phyloP scores from a whole-genome alignment of 2,113 vertebrate genomes.

The Gulo gulo region DNA sequence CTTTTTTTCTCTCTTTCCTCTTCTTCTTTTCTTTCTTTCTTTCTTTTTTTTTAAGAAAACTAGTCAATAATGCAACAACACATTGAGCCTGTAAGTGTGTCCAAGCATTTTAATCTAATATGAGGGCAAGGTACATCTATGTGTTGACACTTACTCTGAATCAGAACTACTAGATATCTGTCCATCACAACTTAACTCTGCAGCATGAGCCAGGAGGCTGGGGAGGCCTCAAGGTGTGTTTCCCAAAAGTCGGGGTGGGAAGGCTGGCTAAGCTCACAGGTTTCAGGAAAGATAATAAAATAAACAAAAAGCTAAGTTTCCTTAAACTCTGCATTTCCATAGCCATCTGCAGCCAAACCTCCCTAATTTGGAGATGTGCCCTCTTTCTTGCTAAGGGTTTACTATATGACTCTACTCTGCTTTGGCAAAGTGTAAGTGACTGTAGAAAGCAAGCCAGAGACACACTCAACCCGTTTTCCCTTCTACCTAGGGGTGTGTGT shows the following conservation, averaged over 20 bases:
- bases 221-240: neutral
- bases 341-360: neutral
- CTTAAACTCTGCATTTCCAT: neutral
- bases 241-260: neutral
- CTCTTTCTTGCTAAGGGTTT: neutral
- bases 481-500: neutral
- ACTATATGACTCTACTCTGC: neutral
- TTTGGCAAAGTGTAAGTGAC: neutral
- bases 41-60: neutral
- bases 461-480: neutral
- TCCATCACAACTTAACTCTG: neutral
- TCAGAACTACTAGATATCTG: neutral
- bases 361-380: neutral
- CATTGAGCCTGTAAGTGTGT: neutral
- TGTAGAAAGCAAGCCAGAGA: neutral
- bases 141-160: neutral
- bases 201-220: neutral
- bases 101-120: neutral
- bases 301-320: neutral
- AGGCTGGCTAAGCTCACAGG: constrained; percentile 14
- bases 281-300: constrained; percentile 8
- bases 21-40: neutral
- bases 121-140: neutral
- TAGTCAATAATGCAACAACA: neutral
- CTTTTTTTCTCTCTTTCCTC: neutral